Conservation (phyloP, 2,113 vertebrate genomes). For the Phalacrocorax carbo region DNA sequence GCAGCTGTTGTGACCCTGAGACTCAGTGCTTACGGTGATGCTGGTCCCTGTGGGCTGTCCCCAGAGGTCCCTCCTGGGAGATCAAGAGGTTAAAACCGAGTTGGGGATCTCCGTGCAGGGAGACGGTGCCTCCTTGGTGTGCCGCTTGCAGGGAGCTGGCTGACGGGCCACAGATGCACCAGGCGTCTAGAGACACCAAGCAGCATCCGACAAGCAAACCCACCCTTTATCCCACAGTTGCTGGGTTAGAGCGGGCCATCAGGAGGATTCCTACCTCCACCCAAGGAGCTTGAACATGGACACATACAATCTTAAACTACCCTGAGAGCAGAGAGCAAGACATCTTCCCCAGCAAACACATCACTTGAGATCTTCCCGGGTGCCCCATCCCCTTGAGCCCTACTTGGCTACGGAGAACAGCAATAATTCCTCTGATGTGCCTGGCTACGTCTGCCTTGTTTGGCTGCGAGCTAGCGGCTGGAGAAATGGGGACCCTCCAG, state of each 20-base stretch:
- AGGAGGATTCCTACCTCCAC: neutral
- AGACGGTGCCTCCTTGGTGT: neutral
- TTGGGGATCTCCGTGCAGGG: neutral
- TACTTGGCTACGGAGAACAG: rapidly evolving
- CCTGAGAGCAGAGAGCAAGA: neutral
- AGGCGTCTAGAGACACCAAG: neutral
- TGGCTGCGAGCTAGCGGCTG: neutral
- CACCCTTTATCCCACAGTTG: neutral
- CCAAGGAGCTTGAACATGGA: neutral
- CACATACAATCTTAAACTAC: rapidly evolving
- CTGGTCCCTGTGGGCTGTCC: neutral
- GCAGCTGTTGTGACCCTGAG: neutral
- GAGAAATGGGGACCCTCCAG: neutral
- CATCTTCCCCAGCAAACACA: neutral
- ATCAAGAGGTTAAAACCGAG: neutral
- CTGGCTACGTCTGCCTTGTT: neutral
- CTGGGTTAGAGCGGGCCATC: neutral
- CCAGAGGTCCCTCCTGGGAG: neutral
- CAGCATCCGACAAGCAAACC: neutral
- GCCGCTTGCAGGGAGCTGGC: neutral
- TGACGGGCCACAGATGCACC: neutral
- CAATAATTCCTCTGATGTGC: rapidly evolving
- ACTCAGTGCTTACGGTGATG: rapidly evolving
- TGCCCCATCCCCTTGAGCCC: neutral
- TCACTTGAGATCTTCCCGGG: neutral